Evolutionary conservation across 2,888 invertebrate species (phyloP), one percentile per base, ranked within the genome.

Genomic region (Cistogaster globosa): DNA sequence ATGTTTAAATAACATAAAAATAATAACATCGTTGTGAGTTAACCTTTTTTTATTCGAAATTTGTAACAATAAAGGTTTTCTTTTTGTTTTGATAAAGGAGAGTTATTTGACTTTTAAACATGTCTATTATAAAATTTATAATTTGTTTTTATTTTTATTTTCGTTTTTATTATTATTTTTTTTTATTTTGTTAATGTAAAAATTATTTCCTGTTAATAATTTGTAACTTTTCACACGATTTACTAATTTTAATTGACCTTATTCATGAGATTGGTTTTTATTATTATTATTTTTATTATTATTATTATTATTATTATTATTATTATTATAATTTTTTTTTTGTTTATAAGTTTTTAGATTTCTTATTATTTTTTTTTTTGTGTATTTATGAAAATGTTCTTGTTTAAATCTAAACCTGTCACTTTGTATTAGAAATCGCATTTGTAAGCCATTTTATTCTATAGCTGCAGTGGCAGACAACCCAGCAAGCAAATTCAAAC

Each of bases 201-300:
- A 84, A 68, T 60, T 69, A 80, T 84, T 85, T 85, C 85, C 85
- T 85, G 85, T 71, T 79, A 71, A 75, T 72, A 76, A 80, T 84
- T 77, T 82, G 72, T 78, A 58, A 58, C 42, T 65, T 84, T 84
- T 84, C 84, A 84, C 84, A 84, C 84, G 84, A 72, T 81, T 76
- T 58, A 60, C 58, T 77, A 42, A 71, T 71, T 67, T 83, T 65
- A 82, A 83, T 71, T 83, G 82, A 77, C 82, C 82, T 45, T 72
- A 58, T 77, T 82, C 48, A 62, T 48, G 22, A 36, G 38, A 57
- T 58, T 58, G 16, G 36, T 22, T 36, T 36, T n/a, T n/a, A n/a
- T 8, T 32, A 45, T 42, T 53, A 12, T 45, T 48, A 32, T 68
- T 60, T 68, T 2, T 74, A n/a, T n/a, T n/a, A n/a, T n/a, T n/a